These are phyloP conservation scores for Pantelozetes paolii DNA, from an alignment of 2,888 invertebrate species.

Conservation along the genomic window DNA sequence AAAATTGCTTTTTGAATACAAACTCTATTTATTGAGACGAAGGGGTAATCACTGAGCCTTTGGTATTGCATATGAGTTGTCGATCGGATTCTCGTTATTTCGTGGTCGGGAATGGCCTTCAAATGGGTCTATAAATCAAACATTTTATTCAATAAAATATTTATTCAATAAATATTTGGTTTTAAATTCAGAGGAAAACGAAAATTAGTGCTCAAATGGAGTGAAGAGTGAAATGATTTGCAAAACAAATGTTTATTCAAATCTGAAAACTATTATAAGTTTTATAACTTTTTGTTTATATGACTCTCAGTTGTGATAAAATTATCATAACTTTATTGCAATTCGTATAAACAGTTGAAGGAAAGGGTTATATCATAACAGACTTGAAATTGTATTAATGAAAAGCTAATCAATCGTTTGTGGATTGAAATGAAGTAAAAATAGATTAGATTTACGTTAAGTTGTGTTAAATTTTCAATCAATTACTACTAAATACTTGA, in stretches of 20 bases:
- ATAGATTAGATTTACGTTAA: background rate
- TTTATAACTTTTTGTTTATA: background rate
- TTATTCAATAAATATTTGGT: background rate
- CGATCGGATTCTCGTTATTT: conserved; percentile 26
- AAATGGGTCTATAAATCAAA: conserved; percentile 24
- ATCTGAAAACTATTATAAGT: background rate
- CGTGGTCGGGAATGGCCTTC: conserved; percentile 24
- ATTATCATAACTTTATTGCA: background rate
- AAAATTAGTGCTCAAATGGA: background rate
- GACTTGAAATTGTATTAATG: background rate
- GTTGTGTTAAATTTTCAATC: background rate
- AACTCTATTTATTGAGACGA: conserved; percentile 53
- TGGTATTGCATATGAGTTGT: conserved; percentile 47
- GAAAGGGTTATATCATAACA: background rate
- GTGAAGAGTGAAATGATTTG: background rate
- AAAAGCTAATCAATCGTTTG: too few species aligned
- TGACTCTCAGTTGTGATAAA: background rate
- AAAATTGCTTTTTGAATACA: background rate
- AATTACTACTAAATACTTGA: background rate
- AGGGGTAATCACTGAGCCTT: conserved; percentile 53
- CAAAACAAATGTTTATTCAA: conserved; percentile 4
- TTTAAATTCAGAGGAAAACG: background rate
- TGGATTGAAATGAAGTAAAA: background rate
- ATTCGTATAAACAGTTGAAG: background rate
- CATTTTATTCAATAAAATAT: background rate